Evolutionary conservation across 2,797 vertebrate genomes (phyloP).

Genomic region (Sarcophilus harrisii): DNA sequence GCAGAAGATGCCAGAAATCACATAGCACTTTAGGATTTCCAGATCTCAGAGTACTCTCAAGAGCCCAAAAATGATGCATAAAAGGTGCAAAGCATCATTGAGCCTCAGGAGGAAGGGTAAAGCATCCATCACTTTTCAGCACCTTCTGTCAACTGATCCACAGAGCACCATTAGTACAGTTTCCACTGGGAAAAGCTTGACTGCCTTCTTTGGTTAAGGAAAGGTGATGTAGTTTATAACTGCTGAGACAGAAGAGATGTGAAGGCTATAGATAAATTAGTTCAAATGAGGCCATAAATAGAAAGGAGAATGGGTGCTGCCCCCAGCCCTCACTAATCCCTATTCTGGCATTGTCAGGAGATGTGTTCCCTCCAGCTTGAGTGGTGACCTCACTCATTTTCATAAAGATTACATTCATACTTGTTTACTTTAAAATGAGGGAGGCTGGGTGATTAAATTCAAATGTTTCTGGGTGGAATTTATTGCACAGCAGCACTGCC

Average conservation of each 20-base stretch:
- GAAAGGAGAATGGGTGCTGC: background rate
- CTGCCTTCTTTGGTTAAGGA: slow-evolving; percentile 66
- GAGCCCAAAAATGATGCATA: slow-evolving; percentile 51
- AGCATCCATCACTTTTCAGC: slow-evolving; percentile 16
- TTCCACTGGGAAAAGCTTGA: slow-evolving; percentile 30
- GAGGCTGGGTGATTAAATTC: slow-evolving; percentile 6
- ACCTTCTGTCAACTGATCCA: slow-evolving; percentile 40
- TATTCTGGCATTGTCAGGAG: background rate
- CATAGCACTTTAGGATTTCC: slow-evolving; percentile 25
- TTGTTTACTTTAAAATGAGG: slow-evolving; percentile 25
- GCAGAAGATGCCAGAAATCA: slow-evolving; percentile 48
- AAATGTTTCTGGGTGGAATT: slow-evolving; percentile 26
- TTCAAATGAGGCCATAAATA: slow-evolving; percentile 52
- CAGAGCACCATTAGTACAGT: slow-evolving; percentile 46
- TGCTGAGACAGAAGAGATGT: slow-evolving; percentile 42
- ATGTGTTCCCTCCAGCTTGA: background rate
- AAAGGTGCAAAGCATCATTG: slow-evolving; percentile 8
- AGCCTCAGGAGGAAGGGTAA: slow-evolving; percentile 37
- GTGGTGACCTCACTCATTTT: slow-evolving; percentile 46
- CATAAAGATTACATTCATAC: slow-evolving; percentile 4
- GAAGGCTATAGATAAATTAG: slow-evolving; percentile 18
- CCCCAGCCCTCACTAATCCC: background rate
- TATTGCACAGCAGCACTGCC: background rate
- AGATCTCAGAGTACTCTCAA: slow-evolving; percentile 37
- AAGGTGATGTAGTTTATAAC: slow-evolving; percentile 56